Evolutionary conservation across 2,888 invertebrate genomes (phyloP).

Genomic region (Yponomeuta plumbellus): DNA sequence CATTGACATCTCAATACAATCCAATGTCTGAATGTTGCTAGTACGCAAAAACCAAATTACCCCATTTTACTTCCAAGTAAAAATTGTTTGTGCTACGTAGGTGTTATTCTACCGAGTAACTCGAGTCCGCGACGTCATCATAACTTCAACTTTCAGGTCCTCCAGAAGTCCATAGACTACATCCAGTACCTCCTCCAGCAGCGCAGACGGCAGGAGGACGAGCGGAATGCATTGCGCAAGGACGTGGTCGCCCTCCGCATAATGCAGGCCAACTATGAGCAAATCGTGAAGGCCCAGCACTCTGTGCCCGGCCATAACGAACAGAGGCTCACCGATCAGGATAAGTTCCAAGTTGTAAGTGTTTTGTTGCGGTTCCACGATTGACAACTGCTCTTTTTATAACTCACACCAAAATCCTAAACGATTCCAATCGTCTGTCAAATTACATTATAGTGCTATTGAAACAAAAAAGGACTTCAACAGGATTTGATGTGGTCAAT

Average conservation of each 20-base stretch:
- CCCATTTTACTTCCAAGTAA: too few relatives aligned
- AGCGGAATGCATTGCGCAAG: conserved; percentile 90
- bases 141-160: conserved; percentile 64
- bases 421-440: too few relatives aligned
- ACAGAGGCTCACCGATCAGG: conserved; percentile 93
- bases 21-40: too few relatives aligned
- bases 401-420: too few relatives aligned
- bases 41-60: too few relatives aligned
- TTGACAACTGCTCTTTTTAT: too few relatives aligned
- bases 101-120: too few relatives aligned
- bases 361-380: neutral
- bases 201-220: conserved; percentile 96
- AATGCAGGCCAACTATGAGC: conserved; percentile 96
- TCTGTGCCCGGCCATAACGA: conserved; percentile 92
- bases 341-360: conserved; percentile 96
- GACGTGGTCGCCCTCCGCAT: conserved; percentile 96
- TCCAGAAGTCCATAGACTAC: conserved; percentile 96
- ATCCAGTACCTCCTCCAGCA: conserved; percentile 94
- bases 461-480: too few relatives aligned
- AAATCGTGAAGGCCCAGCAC: conserved; percentile 97
- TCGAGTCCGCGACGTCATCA: too few relatives aligned
- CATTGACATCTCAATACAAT: too few relatives aligned
- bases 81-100: too few relatives aligned
- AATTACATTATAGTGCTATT: too few relatives aligned
- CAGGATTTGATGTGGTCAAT: neutral